These are phyloP conservation scores for Meles meles DNA, from an alignment of 2,113 vertebrate genomes.

Conservation along the genomic window DNA sequence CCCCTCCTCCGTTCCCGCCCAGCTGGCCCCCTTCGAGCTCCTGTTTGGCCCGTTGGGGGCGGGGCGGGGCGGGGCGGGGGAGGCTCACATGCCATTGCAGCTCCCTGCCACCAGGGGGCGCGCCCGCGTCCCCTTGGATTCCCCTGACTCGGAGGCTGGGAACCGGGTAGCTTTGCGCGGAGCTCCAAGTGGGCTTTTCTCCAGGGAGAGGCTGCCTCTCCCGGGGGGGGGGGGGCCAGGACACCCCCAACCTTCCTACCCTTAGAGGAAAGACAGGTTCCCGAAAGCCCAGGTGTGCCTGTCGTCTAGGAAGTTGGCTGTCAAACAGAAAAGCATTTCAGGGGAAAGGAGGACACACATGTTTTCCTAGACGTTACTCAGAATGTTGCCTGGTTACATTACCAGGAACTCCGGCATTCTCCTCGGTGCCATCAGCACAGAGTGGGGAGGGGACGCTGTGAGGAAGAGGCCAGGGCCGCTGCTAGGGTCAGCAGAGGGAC, in stretches of 20 bases:
- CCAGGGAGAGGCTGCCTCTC: background rate
- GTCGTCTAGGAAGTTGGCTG: background rate
- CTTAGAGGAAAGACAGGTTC: slow-evolving; percentile 3
- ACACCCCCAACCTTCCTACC: background rate
- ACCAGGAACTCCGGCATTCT: background rate
- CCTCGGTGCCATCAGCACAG: slow-evolving; percentile 45
- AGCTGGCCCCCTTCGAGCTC: background rate
- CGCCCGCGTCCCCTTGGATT: background rate
- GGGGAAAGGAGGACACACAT: slow-evolving; percentile 17
- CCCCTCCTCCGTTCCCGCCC: background rate
- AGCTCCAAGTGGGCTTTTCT: background rate
- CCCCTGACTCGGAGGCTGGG: background rate
- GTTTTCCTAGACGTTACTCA: background rate
- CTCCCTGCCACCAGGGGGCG: slow-evolving; percentile 42
- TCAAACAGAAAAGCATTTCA: slow-evolving; percentile 56
- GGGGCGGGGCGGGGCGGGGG: too few relatives aligned
- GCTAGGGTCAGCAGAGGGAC: background rate
- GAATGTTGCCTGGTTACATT: background rate
- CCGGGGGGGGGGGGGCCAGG: background rate
- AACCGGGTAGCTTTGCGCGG: fast-evolving
- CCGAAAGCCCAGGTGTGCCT: background rate
- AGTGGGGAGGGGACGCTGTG: slow-evolving; percentile 6
- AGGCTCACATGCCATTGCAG: background rate
- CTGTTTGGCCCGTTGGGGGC: fast-evolving
- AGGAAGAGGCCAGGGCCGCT: background rate